Percentiles rank a stretch among this genome's conserved stretches.
Conservation (phyloP, 2,797 vertebrate genomes). For the Amblyopsis hoosieri region DNA sequence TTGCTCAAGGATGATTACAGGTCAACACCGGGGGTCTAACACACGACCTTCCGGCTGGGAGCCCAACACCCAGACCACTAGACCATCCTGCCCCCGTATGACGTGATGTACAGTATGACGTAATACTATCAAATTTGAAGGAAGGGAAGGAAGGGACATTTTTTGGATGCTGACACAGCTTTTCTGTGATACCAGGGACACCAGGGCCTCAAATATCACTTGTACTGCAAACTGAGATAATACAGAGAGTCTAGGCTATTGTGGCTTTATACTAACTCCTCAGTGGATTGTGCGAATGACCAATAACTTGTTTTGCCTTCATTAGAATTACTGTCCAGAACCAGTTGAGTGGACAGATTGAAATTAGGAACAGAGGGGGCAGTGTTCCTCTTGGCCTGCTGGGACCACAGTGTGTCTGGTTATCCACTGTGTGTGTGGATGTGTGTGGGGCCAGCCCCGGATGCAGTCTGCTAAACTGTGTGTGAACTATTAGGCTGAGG, state of each 20-base stretch:
- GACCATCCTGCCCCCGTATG: no score
- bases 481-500: slow-evolving; percentile 36
- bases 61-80: no score
- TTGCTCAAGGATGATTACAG: no score
- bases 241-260: neutral
- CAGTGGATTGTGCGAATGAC: neutral
- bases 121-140: no score
- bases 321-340: slow-evolving; percentile 1
- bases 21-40: no score
- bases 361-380: slow-evolving; percentile 35
- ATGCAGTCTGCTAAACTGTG: slow-evolving; percentile 42
- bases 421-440: slow-evolving; percentile 36
- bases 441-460: slow-evolving; percentile 29
- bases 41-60: no score
- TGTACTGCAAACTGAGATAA: no score
- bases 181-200: no score
- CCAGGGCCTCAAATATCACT: no score
- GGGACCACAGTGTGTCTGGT: slow-evolving; percentile 23
- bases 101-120: no score
- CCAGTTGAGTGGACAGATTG: slow-evolving; percentile 18
- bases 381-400: slow-evolving; percentile 19
- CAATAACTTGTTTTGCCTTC: neutral
- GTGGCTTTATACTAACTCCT: neutral
- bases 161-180: no score
- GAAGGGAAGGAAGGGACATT: no score